Conservation (phyloP, 2,888 invertebrate species). For the Mayetiola destructor region DNA sequence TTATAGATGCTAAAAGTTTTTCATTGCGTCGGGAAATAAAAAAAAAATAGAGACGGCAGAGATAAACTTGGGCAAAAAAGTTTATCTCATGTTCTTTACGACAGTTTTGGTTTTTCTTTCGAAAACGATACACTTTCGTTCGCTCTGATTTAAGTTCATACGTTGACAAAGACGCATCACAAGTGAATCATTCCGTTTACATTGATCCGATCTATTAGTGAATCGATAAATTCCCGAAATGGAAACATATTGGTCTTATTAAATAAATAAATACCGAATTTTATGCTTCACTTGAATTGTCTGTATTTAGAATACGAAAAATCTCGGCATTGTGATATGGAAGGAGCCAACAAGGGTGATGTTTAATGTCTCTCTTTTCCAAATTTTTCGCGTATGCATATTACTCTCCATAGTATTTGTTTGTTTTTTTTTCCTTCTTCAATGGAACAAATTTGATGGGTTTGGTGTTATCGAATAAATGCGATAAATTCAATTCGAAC, state of each 20-base stretch:
- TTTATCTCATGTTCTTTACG: conserved; percentile 1
- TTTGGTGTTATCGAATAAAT: not conserved
- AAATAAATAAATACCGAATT: conserved; percentile 15
- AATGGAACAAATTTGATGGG: not conserved
- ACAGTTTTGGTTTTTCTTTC: too few species aligned
- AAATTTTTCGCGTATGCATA: too few species aligned
- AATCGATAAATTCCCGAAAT: conserved; percentile 10
- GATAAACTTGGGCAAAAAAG: too few species aligned
- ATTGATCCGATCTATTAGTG: conserved; percentile 8
- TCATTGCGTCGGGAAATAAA: too few species aligned
- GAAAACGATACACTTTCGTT: too few species aligned
- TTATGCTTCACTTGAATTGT: not conserved
- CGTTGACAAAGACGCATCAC: too few species aligned
- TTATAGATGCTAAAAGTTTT: too few species aligned
- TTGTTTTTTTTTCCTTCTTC: not conserved
- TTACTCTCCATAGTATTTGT: too few species aligned
- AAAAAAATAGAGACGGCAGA: too few species aligned
- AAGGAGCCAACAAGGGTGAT: not conserved
- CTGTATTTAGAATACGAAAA: not conserved
- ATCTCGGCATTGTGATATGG: not conserved
- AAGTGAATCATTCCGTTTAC: not conserved
- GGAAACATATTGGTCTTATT: conserved; percentile 17
- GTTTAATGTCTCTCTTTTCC: too few species aligned
- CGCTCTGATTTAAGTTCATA: too few species aligned
- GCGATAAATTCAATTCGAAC: not conserved